Base-by-base conservation (phyloP, 2,888 invertebrate species). In the Acanthosepion pharaonis region DNA sequence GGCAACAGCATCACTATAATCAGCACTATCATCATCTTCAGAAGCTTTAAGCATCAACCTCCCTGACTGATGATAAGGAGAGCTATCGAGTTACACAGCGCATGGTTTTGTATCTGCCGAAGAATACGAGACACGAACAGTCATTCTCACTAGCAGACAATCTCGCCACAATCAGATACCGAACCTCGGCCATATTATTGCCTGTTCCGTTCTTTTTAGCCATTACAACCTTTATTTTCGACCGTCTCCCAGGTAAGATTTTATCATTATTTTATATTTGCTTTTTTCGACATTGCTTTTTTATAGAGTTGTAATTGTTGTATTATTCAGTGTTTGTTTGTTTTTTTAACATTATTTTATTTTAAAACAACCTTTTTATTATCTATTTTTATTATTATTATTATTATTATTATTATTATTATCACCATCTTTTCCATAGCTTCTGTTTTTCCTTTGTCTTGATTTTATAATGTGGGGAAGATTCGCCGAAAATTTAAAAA, bases 61-160 rank as follows among this genome's bases (percentile, higher is more conserved):
- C 92, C 78, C 78, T 78, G 78, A 33, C 78, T 78, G 78, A 78
- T n/a, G 78, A 78, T n/a, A 78, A 78, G n/a, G n/a, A n/a, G 78
- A 9, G 11, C 78, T 78, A 78, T 78, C 78, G 78, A 33, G 78
- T 78, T 78, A 78, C 78, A 78, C 78, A 49, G 11, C 92, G 92
- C 92, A 48, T 33, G n/a, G n/a, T 78, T 78, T n/a, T 78, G 11
- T 78, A n/a, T 78, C 78, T 78, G n/a, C n/a, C 78, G 11, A 78
- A 78, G 78, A 78, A 78, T 78, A 78, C 78, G n/a, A 78, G 78
- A 78, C 78, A n/a, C n/a, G 15, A 78, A 33, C 78, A 78, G 78
- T 33, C 78, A 78, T n/a, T n/a, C 78, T 78, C 78, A 78, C 78
- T 78, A 78, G 78, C 78, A 78, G 78, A 78, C n/a, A n/a, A 78